Evolutionary conservation across 2,797 vertebrate species (phyloP).

Genomic region (Dryobates pubescens): DNA sequence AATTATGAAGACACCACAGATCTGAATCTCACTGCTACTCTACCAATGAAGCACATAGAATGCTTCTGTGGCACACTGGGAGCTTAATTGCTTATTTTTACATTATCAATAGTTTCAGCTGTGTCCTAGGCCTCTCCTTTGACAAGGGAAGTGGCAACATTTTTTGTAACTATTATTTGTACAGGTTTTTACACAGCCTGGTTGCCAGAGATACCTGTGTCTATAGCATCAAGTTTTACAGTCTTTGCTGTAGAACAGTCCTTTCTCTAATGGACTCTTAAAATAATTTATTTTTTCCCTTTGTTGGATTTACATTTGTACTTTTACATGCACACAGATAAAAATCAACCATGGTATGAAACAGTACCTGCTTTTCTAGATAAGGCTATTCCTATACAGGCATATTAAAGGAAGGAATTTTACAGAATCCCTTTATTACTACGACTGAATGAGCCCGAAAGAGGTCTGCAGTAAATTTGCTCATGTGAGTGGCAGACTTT

Average conservation of each 20-base stretch:
- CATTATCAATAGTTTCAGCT: neutral
- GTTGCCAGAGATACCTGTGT: neutral
- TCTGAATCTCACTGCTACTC: neutral
- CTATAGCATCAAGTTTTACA: neutral
- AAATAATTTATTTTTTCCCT: neutral
- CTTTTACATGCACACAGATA: neutral
- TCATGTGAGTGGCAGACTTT: neutral
- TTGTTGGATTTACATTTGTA: neutral
- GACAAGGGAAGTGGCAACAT: neutral
- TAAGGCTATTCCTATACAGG: neutral
- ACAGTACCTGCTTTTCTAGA: neutral
- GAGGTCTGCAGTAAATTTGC: neutral
- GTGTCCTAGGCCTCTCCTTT: neutral
- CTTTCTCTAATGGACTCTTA: neutral
- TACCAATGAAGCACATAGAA: neutral
- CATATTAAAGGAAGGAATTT: neutral
- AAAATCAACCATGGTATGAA: neutral
- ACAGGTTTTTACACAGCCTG: neutral
- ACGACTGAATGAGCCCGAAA: neutral
- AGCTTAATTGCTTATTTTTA: neutral
- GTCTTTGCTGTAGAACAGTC: neutral
- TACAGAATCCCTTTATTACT: neutral
- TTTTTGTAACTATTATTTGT: neutral
- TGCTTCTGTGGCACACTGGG: neutral
- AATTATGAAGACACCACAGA: neutral